These are phyloP conservation scores for Arenicola marina DNA, from an alignment of 2,888 invertebrate genomes.

Conservation along the genomic window DNA sequence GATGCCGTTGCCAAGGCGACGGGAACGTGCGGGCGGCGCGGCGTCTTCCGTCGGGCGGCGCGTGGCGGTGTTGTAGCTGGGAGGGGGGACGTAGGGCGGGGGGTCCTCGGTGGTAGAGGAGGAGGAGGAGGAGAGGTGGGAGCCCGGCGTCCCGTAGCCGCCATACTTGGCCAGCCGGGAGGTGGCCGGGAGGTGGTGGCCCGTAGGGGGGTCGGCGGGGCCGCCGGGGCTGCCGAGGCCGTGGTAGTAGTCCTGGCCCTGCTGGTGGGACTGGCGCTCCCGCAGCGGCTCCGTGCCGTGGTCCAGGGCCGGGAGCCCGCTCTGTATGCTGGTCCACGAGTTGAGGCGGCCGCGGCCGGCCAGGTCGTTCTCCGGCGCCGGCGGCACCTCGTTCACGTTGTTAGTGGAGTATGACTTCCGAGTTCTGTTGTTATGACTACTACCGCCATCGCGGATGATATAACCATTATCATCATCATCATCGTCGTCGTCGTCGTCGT, in stretches of 20 bases:
- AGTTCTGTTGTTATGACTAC: background rate
- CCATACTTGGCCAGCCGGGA: background rate
- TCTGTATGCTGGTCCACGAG: conserved; percentile 3
- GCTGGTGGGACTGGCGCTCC: too few species aligned
- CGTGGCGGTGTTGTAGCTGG: conserved; percentile 16
- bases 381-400: background rate
- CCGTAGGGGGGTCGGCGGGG: too few species aligned
- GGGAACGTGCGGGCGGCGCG: background rate
- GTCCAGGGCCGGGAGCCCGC: background rate
- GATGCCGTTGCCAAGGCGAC: background rate
- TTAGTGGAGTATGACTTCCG: background rate
- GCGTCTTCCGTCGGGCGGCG: background rate
- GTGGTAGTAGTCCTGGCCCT: background rate
- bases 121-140: background rate
- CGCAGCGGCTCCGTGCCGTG: too few species aligned
- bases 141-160: background rate
- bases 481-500: background rate
- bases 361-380: background rate
- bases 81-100: conserved; percentile 28
- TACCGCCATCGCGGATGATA: too few species aligned
- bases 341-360: background rate
- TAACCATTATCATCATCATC: too few species aligned
- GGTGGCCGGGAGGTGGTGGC: background rate
- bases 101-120: conserved; percentile 8
- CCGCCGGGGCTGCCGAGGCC: background rate